Percentiles rank a stretch among this genome's conserved stretches.
Evolutionary conservation across 2,113 vertebrate genomes (phyloP).

Genomic region (Carassius gibelio): DNA sequence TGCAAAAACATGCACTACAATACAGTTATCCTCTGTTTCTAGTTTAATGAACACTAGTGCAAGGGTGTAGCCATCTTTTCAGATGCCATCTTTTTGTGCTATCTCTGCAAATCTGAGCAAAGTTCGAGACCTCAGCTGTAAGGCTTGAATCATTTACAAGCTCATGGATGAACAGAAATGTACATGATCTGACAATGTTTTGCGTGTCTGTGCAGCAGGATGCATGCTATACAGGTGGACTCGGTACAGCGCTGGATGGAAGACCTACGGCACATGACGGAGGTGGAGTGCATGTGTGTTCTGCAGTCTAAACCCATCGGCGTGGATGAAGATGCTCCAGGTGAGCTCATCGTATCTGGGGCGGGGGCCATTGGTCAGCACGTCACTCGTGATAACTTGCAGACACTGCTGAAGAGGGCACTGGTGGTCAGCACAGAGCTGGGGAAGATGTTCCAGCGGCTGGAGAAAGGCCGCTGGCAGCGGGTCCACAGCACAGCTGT

Average conservation of each 20-base stretch:
- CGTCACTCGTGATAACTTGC: slow-evolving; percentile 81
- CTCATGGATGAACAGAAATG: neutral
- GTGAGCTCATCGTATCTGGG: slow-evolving; percentile 82
- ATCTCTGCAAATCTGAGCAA: too few species aligned
- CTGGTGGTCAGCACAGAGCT: slow-evolving; percentile 94
- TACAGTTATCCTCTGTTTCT: neutral
- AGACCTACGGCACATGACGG: slow-evolving; percentile 94
- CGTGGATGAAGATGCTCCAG: slow-evolving; percentile 84
- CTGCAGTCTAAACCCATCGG: slow-evolving; percentile 96
- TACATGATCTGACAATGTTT: neutral
- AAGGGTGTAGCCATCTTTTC: too few species aligned
- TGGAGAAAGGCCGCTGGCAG: slow-evolving; percentile 92
- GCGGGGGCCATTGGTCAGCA: slow-evolving; percentile 61
- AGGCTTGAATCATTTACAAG: neutral
- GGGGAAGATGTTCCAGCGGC: slow-evolving; percentile 89
- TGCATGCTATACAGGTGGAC: slow-evolving; percentile 89
- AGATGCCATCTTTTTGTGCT: too few species aligned
- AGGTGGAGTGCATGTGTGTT: slow-evolving; percentile 97
- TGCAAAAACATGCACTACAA: neutral
- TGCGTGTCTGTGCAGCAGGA: slow-evolving; percentile 66
- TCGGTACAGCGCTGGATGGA: slow-evolving; percentile 99
- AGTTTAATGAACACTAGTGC: neutral
- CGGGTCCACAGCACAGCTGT: slow-evolving; percentile 90
- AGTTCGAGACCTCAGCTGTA: neutral
- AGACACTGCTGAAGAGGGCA: slow-evolving; percentile 87